These are phyloP conservation scores for Pogonocichla stellata DNA, from an alignment of 2,113 vertebrate species.

Conservation along the genomic window DNA sequence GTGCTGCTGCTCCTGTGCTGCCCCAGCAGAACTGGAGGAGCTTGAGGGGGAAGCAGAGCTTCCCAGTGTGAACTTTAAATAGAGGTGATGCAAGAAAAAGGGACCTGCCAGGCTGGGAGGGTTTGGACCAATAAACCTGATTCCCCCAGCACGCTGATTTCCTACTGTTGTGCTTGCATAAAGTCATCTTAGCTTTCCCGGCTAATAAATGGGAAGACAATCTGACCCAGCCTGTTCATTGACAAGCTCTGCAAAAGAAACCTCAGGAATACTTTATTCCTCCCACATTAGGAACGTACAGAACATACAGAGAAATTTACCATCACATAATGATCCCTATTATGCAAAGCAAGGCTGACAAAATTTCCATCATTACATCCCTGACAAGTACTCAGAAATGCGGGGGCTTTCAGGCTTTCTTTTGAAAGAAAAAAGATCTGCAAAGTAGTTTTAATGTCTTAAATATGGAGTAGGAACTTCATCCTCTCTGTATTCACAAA, in stretches of 20 bases:
- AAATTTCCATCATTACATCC: slow-evolving; percentile 60
- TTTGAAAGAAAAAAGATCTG: slow-evolving; percentile 22
- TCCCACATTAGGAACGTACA: slow-evolving; percentile 43
- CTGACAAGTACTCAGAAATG: slow-evolving; percentile 55
- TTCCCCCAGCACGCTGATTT: background rate
- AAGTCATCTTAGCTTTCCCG: background rate
- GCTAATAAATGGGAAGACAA: slow-evolving; percentile 36
- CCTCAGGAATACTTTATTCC: slow-evolving; percentile 59
- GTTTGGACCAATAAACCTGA: background rate
- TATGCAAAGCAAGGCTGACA: slow-evolving; percentile 60
- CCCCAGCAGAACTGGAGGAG: background rate
- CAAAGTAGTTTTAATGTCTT: slow-evolving; percentile 42
- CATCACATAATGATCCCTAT: slow-evolving; percentile 58
- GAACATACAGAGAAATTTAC: slow-evolving; percentile 62
- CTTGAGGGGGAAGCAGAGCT: background rate
- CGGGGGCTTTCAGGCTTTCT: slow-evolving; percentile 44
- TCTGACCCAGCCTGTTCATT: slow-evolving; percentile 11
- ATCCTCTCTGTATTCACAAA: slow-evolving; percentile 40
- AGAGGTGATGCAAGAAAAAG: background rate
- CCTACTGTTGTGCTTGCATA: slow-evolving; percentile 8
- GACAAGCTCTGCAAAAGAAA: slow-evolving; percentile 56
- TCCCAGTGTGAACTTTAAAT: background rate
- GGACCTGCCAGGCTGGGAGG: background rate
- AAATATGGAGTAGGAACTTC: slow-evolving; percentile 45
- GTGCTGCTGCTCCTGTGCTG: background rate